Evolutionary conservation across 2,113 vertebrate genomes (phyloP).

Genomic region (Dicentrarchus labrax): DNA sequence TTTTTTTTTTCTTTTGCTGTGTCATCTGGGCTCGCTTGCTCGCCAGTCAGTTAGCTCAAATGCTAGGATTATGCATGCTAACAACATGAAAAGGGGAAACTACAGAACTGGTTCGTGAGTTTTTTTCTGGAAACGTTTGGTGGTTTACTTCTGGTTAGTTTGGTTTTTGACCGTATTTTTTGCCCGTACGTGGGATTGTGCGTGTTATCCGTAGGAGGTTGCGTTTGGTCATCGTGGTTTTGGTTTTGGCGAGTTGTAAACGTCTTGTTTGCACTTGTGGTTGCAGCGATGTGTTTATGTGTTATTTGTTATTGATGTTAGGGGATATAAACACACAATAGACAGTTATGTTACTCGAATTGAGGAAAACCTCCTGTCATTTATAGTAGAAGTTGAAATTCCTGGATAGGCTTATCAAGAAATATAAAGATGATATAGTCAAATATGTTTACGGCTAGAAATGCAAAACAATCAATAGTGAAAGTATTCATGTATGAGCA

Average conservation of each 20-base stretch:
- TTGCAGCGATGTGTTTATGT: neutral
- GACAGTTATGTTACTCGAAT: neutral
- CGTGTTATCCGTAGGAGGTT: neutral
- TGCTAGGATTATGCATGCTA: constrained; percentile 71
- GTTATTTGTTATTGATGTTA: neutral
- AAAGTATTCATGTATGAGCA: neutral
- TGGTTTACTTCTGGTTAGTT: neutral
- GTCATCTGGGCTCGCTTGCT: constrained; percentile 82
- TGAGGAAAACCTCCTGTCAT: neutral
- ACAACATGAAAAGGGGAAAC: constrained; percentile 61
- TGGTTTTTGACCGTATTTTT: no score
- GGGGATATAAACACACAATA: neutral
- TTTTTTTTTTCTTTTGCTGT: constrained; percentile 85
- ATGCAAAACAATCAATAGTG: neutral
- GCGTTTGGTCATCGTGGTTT: no score
- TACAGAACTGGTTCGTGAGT: neutral
- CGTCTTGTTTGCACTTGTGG: neutral
- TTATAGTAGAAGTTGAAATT: neutral
- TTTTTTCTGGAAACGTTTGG: constrained; percentile 43
- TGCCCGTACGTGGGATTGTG: neutral
- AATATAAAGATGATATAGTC: neutral
- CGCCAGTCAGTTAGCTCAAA: constrained; percentile 55
- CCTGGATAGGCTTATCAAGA: neutral
- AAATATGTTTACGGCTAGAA: neutral
- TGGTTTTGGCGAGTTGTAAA: neutral